Conservation (phyloP, 2,113 vertebrate genomes). For the Phyllostomus hastatus region DNA sequence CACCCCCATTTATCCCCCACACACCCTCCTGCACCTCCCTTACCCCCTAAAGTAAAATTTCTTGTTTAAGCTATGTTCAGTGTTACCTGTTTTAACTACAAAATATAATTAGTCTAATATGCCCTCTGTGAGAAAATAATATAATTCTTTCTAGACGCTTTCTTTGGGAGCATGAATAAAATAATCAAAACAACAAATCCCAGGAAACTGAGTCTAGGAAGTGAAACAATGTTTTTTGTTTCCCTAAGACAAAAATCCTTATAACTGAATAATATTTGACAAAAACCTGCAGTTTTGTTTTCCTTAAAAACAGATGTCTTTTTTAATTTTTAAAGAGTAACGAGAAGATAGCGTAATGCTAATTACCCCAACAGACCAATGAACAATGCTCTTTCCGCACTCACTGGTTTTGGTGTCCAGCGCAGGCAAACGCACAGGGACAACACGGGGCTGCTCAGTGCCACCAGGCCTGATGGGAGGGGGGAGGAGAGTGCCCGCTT, state of each 20-base stretch:
- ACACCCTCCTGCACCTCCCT: not conserved
- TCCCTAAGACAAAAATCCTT: not conserved
- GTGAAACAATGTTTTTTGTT: not conserved
- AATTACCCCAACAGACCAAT: not conserved
- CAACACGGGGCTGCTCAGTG: not conserved
- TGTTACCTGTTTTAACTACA: constrained; percentile 31
- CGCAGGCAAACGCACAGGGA: not conserved
- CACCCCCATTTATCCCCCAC: not conserved
- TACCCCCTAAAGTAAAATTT: not conserved
- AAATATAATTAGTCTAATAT: constrained; percentile 33
- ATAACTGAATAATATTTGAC: not conserved
- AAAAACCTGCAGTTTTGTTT: constrained; percentile 10
- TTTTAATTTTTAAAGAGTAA: not conserved
- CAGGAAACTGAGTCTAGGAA: not conserved
- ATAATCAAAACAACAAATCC: constrained; percentile 23
- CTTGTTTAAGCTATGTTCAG: constrained; percentile 34
- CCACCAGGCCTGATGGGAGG: not conserved
- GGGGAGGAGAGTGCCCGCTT: accelerated
- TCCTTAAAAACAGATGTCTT: not conserved
- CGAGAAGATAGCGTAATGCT: not conserved
- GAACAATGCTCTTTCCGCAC: not conserved
- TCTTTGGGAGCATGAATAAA: constrained; percentile 9
- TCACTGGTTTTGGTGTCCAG: not conserved
- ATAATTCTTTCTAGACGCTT: constrained; percentile 15
- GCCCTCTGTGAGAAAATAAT: constrained; percentile 5